Base-by-base conservation (phyloP, 1,140 invertebrate genomes). In the Megathymus violae region DNA sequence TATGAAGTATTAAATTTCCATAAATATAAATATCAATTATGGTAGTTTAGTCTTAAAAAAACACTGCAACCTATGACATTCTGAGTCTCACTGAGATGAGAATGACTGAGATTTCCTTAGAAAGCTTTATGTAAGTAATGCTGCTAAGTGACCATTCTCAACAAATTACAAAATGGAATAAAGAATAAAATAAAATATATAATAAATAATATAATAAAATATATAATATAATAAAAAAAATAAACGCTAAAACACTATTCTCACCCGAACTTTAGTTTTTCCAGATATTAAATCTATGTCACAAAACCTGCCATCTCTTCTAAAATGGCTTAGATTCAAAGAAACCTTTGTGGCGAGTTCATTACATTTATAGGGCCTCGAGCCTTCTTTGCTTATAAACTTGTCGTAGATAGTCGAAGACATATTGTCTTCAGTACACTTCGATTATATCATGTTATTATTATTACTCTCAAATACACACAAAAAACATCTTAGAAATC, bases 281-380 rank as follows among this genome's bases (percentile, higher is more conserved):
- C 88, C 88, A 47, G 88, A 89, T 76, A 88, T 85, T 65, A 91
- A 72, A 63, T 89, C 88, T 77, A 91, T 87, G 67, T 91, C 88
- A 82, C 88, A 91, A 79, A 91, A 91, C 71, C 88, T 82, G 14
- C 85, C 85, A 78, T 91, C 85, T 67, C 73, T 82, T 67, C 83
- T 83, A 34, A 91, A 88, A 68, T 79, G 69, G 51, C 80, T 81
- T 70, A 90, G 71, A 77, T 88, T 90, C 48, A 75, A 31, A 31
- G 86, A 85, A 48, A 90, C 81, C 74, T 90, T 90, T 50, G 69
- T 77, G 5, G 76, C 74, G 63, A 88, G 86, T 59, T 90, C 85
- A 25, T 75, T 72, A 75, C 82, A 84, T 69, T 88, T 90, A 47
- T 88, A 90, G 40, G 80, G 79, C 17, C 83, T 80, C 51, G 87